Conservation (phyloP, 2,797 vertebrate genomes). For the Neosilurus mollespiculum region DNA sequence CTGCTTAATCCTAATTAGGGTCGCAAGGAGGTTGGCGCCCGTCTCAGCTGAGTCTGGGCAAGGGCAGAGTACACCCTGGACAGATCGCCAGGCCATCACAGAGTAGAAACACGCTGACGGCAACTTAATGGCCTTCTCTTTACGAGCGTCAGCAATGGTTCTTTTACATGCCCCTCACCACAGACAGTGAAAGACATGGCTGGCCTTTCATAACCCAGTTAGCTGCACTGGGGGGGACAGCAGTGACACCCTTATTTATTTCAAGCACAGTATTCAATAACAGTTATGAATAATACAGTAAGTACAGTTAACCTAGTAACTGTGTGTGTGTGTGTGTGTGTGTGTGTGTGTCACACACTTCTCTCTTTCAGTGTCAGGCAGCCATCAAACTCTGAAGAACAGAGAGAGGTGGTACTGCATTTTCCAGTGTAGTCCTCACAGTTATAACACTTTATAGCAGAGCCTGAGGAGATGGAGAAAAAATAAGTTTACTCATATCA, state of each 20-base stretch:
- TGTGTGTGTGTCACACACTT: background rate
- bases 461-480: background rate
- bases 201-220: no score
- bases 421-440: background rate
- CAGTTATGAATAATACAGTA: background rate
- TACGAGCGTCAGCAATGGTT: no score
- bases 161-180: no score
- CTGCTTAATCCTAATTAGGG: no score
- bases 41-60: no score
- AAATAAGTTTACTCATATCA: background rate
- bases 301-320: background rate
- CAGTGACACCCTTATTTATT: background rate
- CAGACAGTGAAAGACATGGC: no score
- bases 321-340: constrained; percentile 6
- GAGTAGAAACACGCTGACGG: no score
- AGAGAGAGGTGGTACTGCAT: background rate
- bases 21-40: no score
- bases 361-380: constrained; percentile 11
- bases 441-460: constrained; percentile 1
- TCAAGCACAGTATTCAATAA: background rate
- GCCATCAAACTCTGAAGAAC: background rate
- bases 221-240: no score
- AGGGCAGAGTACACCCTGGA: no score
- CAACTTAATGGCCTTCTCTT: no score
- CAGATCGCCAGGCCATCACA: no score